phyloP scores from a whole-genome alignment of 2,888 invertebrate genomes.

The Sesia apiformis region DNA sequence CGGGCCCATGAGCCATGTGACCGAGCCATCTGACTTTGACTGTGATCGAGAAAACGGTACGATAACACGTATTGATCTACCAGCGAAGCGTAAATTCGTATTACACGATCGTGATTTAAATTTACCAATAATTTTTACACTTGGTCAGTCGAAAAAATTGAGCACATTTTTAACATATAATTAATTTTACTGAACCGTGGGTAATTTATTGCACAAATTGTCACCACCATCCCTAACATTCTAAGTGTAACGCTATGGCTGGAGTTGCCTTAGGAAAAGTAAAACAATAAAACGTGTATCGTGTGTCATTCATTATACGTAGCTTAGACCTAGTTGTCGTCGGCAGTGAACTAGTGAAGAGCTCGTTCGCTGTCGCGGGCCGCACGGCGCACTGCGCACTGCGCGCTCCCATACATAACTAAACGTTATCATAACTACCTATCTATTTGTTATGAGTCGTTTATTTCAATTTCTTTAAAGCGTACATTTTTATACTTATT shows the following conservation, averaged over 20 bases:
- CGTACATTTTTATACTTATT: slow-evolving; percentile 72
- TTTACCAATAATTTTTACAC: slow-evolving; percentile 37
- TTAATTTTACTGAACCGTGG: slow-evolving; percentile 47
- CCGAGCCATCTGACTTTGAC: too few relatives aligned
- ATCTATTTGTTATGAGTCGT: slow-evolving; percentile 63
- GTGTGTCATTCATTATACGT: slow-evolving; percentile 39
- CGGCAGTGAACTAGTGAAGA: slow-evolving; percentile 52
- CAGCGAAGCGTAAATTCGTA: slow-evolving; percentile 28
- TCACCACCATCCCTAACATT: slow-evolving; percentile 36
- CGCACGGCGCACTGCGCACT: slow-evolving; percentile 15
- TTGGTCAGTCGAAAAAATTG: slow-evolving; percentile 73
- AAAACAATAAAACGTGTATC: slow-evolving; percentile 32
- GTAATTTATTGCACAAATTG: slow-evolving; percentile 64
- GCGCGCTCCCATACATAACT: slow-evolving; percentile 54
- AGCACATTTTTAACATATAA: slow-evolving; percentile 48
- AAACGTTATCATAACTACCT: slow-evolving; percentile 65
- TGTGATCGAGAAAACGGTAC: too few relatives aligned
- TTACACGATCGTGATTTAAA: slow-evolving; percentile 20
- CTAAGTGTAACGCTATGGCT: slow-evolving; percentile 46
- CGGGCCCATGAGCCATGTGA: too few relatives aligned
- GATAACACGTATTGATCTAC: slow-evolving; percentile 2
- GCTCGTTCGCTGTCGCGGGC: slow-evolving; percentile 23
- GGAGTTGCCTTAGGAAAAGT: slow-evolving; percentile 32
- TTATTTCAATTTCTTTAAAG: slow-evolving; percentile 71
- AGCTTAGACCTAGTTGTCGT: slow-evolving; percentile 44